These are phyloP conservation scores for Nettapus auritus DNA, from an alignment of 2,113 vertebrate species.

Conservation along the genomic window DNA sequence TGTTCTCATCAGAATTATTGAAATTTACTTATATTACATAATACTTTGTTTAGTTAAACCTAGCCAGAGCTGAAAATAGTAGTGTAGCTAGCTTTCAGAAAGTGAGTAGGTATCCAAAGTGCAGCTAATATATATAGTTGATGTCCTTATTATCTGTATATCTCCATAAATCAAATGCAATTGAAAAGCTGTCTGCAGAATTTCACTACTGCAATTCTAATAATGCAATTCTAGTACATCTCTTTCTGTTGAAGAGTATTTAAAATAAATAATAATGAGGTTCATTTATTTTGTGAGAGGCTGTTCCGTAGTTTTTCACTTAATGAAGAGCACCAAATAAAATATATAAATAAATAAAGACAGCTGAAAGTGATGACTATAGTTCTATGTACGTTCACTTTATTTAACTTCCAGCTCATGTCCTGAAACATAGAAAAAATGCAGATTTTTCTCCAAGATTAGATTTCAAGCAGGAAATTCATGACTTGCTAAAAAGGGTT, in stretches of 20 bases:
- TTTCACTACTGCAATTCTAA: background rate
- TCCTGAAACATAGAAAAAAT: background rate
- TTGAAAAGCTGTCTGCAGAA: background rate
- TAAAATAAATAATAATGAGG: background rate
- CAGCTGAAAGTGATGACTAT: background rate
- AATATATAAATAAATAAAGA: background rate
- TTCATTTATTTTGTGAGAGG: background rate
- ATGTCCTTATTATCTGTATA: background rate
- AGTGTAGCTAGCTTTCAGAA: background rate
- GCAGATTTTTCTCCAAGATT: background rate
- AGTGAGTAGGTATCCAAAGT: background rate
- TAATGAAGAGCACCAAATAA: background rate
- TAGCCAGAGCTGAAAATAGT: background rate
- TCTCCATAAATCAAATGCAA: background rate
- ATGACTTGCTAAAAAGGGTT: background rate
- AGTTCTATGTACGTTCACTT: background rate
- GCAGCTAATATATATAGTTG: background rate
- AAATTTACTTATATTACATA: background rate
- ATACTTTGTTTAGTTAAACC: background rate
- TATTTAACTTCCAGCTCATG: background rate
- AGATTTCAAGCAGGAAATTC: slow-evolving; percentile 1
- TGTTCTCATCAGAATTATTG: background rate
- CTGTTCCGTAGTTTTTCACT: background rate
- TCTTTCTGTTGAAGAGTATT: background rate
- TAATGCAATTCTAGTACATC: background rate